Evolutionary conservation across 2,113 vertebrate species (phyloP).

Genomic region (Charadrius vociferus): DNA sequence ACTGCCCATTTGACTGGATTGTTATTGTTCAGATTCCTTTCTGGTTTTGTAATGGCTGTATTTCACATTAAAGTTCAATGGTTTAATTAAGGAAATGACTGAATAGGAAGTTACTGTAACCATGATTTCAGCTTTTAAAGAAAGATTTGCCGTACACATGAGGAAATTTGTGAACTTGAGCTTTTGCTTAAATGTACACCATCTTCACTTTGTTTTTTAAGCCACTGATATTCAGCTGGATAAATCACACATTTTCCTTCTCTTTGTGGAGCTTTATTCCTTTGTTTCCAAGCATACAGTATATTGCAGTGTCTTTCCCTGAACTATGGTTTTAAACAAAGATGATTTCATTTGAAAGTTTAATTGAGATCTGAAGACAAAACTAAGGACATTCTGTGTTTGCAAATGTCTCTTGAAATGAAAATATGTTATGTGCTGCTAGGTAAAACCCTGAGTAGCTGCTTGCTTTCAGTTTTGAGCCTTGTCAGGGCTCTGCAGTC

Average conservation of each 20-base stretch:
- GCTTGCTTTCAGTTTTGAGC: conserved; percentile 38
- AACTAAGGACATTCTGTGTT: neutral
- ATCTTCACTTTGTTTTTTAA: neutral
- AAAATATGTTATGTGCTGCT: neutral
- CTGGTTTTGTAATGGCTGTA: conserved; percentile 61
- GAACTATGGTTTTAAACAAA: neutral
- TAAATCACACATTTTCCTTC: neutral
- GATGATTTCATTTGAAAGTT: neutral
- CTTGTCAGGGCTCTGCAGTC: neutral
- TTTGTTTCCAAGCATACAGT: neutral
- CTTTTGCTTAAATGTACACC: neutral
- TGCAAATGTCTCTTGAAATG: neutral
- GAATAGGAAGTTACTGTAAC: conserved; percentile 72
- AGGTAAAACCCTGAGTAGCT: neutral
- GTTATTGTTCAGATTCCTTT: conserved; percentile 66
- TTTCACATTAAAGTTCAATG: conserved; percentile 69
- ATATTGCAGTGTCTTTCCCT: neutral
- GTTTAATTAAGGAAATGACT: conserved; percentile 74
- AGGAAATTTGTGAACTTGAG: conserved; percentile 23
- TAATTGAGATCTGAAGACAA: neutral
- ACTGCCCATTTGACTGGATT: conserved; percentile 14
- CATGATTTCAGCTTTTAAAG: conserved; percentile 64
- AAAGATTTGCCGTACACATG: conserved; percentile 40
- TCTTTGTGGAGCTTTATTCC: neutral
- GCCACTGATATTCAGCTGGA: neutral